Conservation (phyloP, 2,797 vertebrate genomes). For the Alca torda region DNA sequence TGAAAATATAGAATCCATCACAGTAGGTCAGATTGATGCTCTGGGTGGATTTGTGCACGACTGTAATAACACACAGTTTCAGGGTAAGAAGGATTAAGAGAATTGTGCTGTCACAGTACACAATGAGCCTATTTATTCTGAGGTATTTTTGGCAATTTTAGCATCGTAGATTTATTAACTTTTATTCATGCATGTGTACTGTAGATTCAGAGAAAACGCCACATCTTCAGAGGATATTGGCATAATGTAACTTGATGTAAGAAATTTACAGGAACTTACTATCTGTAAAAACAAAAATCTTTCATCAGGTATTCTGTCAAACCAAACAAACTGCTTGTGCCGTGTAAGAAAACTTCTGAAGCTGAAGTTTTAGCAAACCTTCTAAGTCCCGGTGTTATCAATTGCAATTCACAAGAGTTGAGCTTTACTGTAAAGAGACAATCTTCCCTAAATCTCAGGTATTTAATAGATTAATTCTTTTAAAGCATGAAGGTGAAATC, state of each 20-base stretch:
- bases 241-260: background rate
- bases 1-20: background rate
- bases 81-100: background rate
- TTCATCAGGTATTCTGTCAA: background rate
- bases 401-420: background rate
- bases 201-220: background rate
- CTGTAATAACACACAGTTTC: background rate
- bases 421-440: constrained; percentile 1
- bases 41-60: background rate
- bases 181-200: background rate
- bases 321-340: background rate
- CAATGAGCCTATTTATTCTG: background rate
- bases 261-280: background rate
- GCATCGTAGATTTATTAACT: background rate
- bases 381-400: background rate
- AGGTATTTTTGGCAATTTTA: background rate
- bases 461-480: constrained; percentile 29
- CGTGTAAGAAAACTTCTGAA: background rate
- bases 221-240: background rate
- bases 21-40: background rate
- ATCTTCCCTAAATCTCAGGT: background rate
- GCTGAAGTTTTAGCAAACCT: background rate
- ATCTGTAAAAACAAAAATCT: constrained; percentile 1
- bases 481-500: constrained; percentile 25
- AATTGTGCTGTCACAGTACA: background rate